Evolutionary conservation across 2,113 vertebrate genomes (phyloP).

Genomic region (Psittacus erithacus): DNA sequence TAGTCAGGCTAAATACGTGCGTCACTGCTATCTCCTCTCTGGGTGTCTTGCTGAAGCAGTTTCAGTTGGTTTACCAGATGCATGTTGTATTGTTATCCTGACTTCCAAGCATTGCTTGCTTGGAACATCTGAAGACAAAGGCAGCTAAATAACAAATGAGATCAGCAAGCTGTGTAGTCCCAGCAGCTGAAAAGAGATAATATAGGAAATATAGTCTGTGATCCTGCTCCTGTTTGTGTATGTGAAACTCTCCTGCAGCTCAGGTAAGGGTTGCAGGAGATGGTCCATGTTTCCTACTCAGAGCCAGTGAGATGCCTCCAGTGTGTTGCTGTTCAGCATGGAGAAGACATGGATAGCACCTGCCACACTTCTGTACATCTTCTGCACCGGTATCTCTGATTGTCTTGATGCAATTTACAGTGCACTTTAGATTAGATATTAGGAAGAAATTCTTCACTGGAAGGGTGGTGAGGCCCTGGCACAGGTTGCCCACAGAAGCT

Average conservation of each 20-base stretch:
- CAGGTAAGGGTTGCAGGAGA: background rate
- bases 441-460: background rate
- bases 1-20: background rate
- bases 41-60: background rate
- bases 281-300: rapidly evolving
- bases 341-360: background rate
- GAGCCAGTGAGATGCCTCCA: rapidly evolving
- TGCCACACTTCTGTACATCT: background rate
- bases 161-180: slow-evolving; percentile 7
- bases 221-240: rapidly evolving
- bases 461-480: background rate
- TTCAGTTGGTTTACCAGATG: slow-evolving; percentile 26
- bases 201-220: background rate
- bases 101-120: background rate
- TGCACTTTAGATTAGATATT: background rate
- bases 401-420: rapidly evolving
- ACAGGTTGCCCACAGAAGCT: background rate
- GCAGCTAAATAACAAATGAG: slow-evolving; percentile 35
- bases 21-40: background rate
- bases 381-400: background rate
- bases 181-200: background rate
- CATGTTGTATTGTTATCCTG: background rate
- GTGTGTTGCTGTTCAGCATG: background rate
- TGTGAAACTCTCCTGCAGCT: background rate
- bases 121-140: slow-evolving; percentile 11